phyloP scores from a whole-genome alignment of 2,888 invertebrate genomes.

The Phaonia tiefii region DNA sequence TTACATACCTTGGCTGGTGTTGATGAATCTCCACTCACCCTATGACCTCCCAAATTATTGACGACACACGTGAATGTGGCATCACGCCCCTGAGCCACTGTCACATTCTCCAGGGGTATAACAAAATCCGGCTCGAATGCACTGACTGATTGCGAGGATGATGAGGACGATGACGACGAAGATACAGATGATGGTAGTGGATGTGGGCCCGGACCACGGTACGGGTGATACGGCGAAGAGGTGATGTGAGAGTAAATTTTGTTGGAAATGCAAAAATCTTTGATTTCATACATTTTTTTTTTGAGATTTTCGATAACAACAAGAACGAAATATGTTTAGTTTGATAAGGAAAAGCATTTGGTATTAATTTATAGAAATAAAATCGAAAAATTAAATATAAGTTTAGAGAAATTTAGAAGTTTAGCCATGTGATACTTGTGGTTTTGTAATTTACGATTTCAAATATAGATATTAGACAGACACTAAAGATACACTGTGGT shows the following conservation, averaged over 20 bases:
- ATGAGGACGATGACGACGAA: constrained; percentile 47
- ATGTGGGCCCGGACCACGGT: constrained; percentile 19
- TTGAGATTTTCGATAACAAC: constrained; percentile 48
- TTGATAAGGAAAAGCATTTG: constrained; percentile 61
- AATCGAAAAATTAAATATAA: too few relatives aligned
- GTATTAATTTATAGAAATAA: constrained; percentile 23
- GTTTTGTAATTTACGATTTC: not conserved
- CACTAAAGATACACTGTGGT: too few relatives aligned
- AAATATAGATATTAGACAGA: too few relatives aligned
- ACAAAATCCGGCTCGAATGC: constrained; percentile 89
- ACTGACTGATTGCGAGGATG: constrained; percentile 76
- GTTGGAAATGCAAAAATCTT: constrained; percentile 78
- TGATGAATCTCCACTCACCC: constrained; percentile 93
- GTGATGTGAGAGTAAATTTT: constrained; percentile 69
- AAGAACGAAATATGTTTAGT: constrained; percentile 69
- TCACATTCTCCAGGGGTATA: constrained; percentile 88
- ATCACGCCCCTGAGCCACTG: constrained; percentile 88
- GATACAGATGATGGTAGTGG: constrained; percentile 64
- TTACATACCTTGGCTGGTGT: constrained; percentile 92
- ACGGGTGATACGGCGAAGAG: constrained; percentile 12
- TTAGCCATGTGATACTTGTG: not conserved
- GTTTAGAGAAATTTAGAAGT: not conserved
- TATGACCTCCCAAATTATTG: constrained; percentile 88
- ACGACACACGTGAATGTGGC: constrained; percentile 90
- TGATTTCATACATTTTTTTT: constrained; percentile 68